Evolutionary conservation across 2,888 invertebrate genomes (phyloP), one percentile per base, ranked within the genome.

Genomic region (Sturmia bella): DNA sequence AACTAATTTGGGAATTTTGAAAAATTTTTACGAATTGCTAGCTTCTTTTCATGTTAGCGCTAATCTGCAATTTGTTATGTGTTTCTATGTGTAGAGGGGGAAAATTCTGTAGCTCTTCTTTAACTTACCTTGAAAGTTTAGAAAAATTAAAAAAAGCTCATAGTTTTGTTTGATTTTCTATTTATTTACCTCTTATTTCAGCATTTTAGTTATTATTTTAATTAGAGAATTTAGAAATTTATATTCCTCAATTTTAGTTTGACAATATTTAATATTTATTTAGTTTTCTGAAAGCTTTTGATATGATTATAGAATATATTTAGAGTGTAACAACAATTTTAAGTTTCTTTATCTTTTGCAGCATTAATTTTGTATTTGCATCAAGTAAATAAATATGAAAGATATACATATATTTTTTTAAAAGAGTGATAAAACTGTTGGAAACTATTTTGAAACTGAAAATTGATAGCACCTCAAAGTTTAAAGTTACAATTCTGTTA

Each of bases 251-350:
- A 39, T 37, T 45, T 69, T 32, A n/a, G 6, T 50, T 27, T 41
- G 50, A 48, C 15, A 66, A 45, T 17, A 52, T 6, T 27, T 32
- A 11, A 61, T 15, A 19, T 54, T 19, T 37, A 56, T 41, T 76
- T 61, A 54, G 24, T 63, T 56, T 63, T 66, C 32, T 54, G 69
- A 82, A 82, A 82, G 81, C 82, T 72, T 32, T 82, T 78, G 82
- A 82, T 82, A 82, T 82, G 82, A 82, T 78, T 66, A 75, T 59
- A 75, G 69, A 68, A 52, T 66, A 73, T 32, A 64, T 80, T 70
- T 57, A 66, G 70, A 68, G 48, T 52, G 66, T 72, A 79, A 79
- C 78, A 79, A 73, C 66, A 82, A 70, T 54, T 69, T 27, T 21
- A 45, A 32, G 37, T 11, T 27, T 1, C 1, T 32, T 15, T 41